These are phyloP conservation scores for Heteractis magnifica DNA, from an alignment of 92 coral and sea anemone species.

Conservation along the genomic window DNA sequence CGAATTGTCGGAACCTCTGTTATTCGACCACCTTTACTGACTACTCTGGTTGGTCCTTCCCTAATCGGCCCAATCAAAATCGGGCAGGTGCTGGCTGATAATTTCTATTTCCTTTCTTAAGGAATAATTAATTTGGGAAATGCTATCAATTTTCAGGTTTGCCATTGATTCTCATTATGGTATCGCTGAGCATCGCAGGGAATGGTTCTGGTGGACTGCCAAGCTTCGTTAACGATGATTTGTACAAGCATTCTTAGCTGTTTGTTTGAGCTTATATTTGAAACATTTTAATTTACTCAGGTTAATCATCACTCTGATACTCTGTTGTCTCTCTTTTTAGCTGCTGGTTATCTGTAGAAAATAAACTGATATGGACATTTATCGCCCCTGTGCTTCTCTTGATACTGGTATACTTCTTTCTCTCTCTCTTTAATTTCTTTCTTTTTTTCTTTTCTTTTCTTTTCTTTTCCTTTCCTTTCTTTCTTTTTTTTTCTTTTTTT, in stretches of 20 bases:
- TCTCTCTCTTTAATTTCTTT: too few species aligned
- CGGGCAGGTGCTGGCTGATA: too few species aligned
- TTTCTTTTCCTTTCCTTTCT: too few species aligned
- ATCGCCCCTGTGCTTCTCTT: neutral
- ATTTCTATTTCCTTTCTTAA: too few species aligned
- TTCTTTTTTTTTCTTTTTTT: too few species aligned
- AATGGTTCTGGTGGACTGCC: slow-evolving; percentile 1
- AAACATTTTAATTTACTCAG: too few species aligned
- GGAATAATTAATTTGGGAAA: too few species aligned
- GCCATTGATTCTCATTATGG: slow-evolving; percentile 11
- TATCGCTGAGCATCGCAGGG: slow-evolving; percentile 26
- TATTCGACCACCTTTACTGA: neutral
- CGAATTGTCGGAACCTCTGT: neutral
- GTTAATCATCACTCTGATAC: neutral
- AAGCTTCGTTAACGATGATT: slow-evolving; percentile 19
- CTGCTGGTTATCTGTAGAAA: slow-evolving; percentile 10
- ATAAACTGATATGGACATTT: slow-evolving; percentile 1
- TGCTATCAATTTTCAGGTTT: slow-evolving; percentile 8
- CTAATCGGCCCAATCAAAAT: neutral
- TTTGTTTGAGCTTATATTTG: too few species aligned
- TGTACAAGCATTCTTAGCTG: neutral
- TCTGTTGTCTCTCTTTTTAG: neutral
- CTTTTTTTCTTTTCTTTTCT: too few species aligned
- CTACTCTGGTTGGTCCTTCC: neutral
- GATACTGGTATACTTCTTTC: neutral